These are phyloP conservation scores for Spilosoma lubricipeda DNA, from an alignment of 2,888 invertebrate genomes.

Conservation along the genomic window DNA sequence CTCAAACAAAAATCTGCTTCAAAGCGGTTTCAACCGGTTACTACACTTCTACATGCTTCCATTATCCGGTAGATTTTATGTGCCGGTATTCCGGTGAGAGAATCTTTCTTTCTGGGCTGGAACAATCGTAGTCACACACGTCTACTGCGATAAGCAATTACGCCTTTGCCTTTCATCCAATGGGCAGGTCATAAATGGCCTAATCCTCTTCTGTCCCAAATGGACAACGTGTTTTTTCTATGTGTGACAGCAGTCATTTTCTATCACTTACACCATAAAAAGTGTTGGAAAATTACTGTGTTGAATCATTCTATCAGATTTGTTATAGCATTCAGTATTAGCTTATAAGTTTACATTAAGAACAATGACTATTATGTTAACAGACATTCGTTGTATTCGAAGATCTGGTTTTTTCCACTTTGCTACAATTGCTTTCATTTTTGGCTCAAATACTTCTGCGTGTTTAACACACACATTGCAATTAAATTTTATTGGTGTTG, in stretches of 20 bases:
- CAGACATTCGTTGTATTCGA: background rate
- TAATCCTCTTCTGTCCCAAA: background rate
- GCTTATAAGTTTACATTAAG: background rate
- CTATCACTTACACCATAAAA: background rate
- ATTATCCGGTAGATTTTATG: background rate
- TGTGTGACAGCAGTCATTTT: background rate
- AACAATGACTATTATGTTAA: slow-evolving; percentile 1
- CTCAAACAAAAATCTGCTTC: slow-evolving; percentile 19
- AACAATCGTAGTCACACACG: no score
- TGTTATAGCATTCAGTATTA: background rate
- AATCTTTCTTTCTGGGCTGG: no score
- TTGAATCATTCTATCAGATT: background rate
- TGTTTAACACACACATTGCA: slow-evolving; percentile 42
- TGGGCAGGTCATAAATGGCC: background rate
- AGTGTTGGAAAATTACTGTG: background rate
- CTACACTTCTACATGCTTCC: background rate
- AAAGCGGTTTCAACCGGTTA: slow-evolving; percentile 9
- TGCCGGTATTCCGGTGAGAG: no score
- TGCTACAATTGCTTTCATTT: slow-evolving; percentile 10
- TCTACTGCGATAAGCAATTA: background rate
- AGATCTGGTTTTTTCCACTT: slow-evolving; percentile 17
- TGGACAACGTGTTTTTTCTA: background rate
- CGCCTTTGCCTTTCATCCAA: background rate
- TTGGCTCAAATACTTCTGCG: slow-evolving; percentile 24
- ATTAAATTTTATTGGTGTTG: slow-evolving; percentile 67